Percentiles rank a stretch among this genome's conserved stretches.
Evolutionary conservation across 30 jellyfish, hydroid and myxozoan species (phyloP).

Genomic region (Mastigias papua): DNA sequence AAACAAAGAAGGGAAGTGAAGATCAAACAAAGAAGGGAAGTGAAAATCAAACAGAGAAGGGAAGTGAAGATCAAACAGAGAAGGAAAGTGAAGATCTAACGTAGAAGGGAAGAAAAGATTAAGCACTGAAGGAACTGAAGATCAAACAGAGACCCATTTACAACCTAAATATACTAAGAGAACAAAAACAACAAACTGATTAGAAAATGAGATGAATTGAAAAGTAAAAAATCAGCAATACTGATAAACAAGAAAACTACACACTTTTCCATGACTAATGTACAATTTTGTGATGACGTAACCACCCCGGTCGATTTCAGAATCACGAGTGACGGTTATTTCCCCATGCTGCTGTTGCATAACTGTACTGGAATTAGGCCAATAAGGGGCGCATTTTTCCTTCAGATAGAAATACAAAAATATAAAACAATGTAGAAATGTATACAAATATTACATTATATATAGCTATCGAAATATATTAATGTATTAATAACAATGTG

Average conservation of each 20-base stretch:
- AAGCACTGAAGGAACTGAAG: too few relatives aligned
- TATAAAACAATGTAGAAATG: too few relatives aligned
- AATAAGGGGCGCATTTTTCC: constrained; percentile 96
- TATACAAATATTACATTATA: not conserved
- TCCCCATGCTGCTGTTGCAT: constrained; percentile 79
- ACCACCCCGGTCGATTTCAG: constrained; percentile 84
- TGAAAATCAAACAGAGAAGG: too few relatives aligned
- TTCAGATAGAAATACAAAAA: not conserved
- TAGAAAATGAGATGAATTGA: too few relatives aligned
- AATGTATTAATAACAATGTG: not conserved
- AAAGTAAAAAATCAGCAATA: not conserved
- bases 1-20: too few relatives aligned
- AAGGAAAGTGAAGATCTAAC: too few relatives aligned
- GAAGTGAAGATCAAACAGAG: too few relatives aligned
- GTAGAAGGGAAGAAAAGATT: too few relatives aligned
- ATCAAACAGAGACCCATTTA: too few relatives aligned
- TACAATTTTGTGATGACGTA: constrained; percentile 78
- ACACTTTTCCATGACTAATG: constrained; percentile 71
- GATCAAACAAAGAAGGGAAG: too few relatives aligned
- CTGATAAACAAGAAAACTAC: not conserved
- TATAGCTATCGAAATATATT: not conserved
- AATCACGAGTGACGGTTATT: constrained; percentile 86
- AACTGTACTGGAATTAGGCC: constrained; percentile 87
- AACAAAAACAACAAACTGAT: not conserved
- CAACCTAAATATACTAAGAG: too few relatives aligned